Evolutionary conservation across 2,113 vertebrate genomes (phyloP).

Genomic region (Dolichotis patagonum): DNA sequence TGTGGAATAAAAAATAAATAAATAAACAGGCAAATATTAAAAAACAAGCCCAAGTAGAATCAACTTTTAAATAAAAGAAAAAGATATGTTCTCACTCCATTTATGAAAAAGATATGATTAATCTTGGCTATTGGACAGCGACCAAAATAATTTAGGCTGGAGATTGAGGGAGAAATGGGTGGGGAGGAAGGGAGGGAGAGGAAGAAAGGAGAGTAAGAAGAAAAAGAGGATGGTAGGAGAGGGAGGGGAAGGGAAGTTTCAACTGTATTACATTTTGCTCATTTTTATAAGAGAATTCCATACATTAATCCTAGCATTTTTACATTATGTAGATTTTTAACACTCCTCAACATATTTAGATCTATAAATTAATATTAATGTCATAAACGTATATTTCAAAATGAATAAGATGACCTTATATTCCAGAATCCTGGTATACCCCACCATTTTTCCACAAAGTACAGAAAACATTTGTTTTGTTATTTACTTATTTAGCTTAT

Average conservation of each 20-base stretch:
- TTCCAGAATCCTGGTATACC: background rate
- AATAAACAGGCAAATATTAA: background rate
- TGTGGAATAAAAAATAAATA: background rate
- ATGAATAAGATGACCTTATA: background rate
- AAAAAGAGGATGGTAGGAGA: fast-evolving
- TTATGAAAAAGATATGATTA: constrained; percentile 10
- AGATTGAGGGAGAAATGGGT: background rate
- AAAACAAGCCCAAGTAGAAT: background rate
- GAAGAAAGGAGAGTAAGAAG: background rate
- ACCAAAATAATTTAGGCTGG: constrained; percentile 57
- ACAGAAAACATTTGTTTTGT: background rate
- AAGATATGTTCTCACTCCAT: background rate
- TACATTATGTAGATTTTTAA: background rate
- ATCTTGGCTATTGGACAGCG: constrained; percentile 19
- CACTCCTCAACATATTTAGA: background rate
- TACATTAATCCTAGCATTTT: constrained; percentile 39
- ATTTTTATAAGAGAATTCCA: constrained; percentile 60
- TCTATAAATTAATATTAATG: constrained; percentile 45
- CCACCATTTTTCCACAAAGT: background rate
- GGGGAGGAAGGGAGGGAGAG: background rate
- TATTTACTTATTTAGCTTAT: background rate
- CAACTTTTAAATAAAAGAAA: constrained; percentile 22
- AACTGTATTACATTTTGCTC: constrained; percentile 40
- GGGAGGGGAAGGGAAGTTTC: background rate
- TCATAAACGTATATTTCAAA: constrained; percentile 52